phyloP scores from a whole-genome alignment of 2,113 vertebrate genomes.

The Petrocephalus microphthalmus region DNA sequence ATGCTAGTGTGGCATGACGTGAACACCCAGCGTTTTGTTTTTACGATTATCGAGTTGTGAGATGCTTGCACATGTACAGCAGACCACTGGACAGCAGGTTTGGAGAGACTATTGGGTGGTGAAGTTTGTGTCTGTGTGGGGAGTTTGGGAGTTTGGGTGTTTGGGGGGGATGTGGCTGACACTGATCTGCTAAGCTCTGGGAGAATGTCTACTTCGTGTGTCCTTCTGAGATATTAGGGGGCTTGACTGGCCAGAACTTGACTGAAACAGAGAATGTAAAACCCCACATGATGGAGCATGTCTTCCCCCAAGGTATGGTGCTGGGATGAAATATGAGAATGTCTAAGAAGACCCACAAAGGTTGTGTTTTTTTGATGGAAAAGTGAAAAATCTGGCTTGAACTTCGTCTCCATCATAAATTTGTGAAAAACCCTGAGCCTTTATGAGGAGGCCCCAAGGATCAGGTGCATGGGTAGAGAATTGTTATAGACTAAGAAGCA shows the following conservation, averaged over 20 bases:
- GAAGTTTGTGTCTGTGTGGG: neutral
- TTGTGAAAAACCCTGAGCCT: neutral
- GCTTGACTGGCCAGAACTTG: neutral
- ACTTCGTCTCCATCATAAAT: neutral
- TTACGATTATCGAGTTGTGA: neutral
- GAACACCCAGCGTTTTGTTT: neutral
- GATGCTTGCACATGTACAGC: neutral
- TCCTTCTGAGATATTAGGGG: neutral
- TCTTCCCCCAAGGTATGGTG: neutral
- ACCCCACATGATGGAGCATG: neutral
- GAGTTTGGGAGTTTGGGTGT: neutral
- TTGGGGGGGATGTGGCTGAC: neutral
- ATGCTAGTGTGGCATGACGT: neutral
- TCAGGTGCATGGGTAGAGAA: neutral
- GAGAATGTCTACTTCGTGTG: neutral
- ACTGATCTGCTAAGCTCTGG: neutral
- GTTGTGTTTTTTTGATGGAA: neutral
- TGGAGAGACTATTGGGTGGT: neutral
- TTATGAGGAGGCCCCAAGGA: neutral
- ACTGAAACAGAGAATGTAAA: neutral
- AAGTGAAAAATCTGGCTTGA: neutral
- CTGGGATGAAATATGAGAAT: neutral
- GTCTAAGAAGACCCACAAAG: neutral
- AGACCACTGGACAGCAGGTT: neutral
- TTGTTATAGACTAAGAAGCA: neutral